phyloP scores from a whole-genome alignment of 2,797 vertebrate species.

The Periparus ater region DNA sequence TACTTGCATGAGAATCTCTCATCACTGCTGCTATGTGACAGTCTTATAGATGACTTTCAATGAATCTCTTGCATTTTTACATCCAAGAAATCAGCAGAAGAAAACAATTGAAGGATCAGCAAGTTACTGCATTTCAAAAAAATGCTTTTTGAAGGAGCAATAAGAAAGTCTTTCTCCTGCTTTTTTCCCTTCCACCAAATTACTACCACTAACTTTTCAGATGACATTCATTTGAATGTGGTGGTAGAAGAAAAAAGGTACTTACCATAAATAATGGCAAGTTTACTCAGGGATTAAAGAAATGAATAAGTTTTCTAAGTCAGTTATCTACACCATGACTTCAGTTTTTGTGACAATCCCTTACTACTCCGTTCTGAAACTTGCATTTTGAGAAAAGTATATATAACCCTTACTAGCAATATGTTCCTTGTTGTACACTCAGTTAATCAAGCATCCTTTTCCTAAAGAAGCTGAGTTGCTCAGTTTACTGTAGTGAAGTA shows the following conservation, averaged over 20 bases:
- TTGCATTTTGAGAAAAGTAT: neutral
- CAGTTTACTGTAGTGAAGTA: slow-evolving; percentile 6
- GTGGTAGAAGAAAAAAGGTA: slow-evolving; percentile 66
- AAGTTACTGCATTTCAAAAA: slow-evolving; percentile 14
- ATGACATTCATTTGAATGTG: slow-evolving; percentile 76
- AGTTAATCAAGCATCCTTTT: neutral
- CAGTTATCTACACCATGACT: neutral
- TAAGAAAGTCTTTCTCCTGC: slow-evolving; percentile 46
- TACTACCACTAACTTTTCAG: slow-evolving; percentile 58
- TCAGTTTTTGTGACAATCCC: slow-evolving; percentile 45
- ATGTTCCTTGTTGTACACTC: neutral
- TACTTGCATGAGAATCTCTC: slow-evolving; percentile 32
- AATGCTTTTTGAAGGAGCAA: slow-evolving; percentile 57
- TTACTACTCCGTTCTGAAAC: neutral
- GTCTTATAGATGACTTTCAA: neutral
- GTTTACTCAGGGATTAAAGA: slow-evolving; percentile 78
- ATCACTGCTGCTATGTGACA: slow-evolving; percentile 16
- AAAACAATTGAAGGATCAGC: neutral
- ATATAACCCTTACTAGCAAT: slow-evolving; percentile 24
- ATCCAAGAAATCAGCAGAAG: slow-evolving; percentile 36
- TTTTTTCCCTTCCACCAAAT: slow-evolving; percentile 41
- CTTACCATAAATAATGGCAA: slow-evolving; percentile 70
- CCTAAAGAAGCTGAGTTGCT: neutral
- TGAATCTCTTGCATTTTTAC: slow-evolving; percentile 26
- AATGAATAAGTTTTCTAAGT: slow-evolving; percentile 61